A percentile compares a stretch with the other conserved stretches of the same genome.
Evolutionary conservation across 2,113 vertebrate species (phyloP).

Genomic region (Pseudorhombus dupliciocellatus): DNA sequence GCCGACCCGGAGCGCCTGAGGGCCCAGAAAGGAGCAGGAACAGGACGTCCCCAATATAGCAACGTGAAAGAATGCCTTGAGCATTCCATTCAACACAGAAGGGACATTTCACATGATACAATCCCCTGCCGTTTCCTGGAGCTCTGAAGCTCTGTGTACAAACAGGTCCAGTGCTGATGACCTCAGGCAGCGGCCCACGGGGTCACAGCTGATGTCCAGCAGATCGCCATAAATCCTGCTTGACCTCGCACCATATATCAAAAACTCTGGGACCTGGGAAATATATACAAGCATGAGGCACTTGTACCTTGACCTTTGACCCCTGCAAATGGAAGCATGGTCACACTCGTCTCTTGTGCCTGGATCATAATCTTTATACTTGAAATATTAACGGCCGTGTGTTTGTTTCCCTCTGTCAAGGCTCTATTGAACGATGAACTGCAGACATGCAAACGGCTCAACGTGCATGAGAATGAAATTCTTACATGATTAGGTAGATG

Average conservation of each 20-base stretch:
- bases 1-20: not conserved
- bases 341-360: not conserved
- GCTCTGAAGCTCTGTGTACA: conserved; percentile 56
- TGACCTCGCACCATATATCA: conserved; percentile 10
- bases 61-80: conserved; percentile 43
- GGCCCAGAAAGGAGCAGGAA: conserved; percentile 34
- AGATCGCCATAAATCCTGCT: not conserved
- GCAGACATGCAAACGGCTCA: not conserved
- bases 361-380: not conserved
- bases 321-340: not conserved
- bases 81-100: conserved; percentile 23
- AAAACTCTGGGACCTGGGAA: conserved; percentile 13
- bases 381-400: not conserved
- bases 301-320: conserved; percentile 13
- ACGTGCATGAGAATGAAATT: not conserved
- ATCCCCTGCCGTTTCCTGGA: conserved; percentile 54
- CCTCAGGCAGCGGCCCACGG: conserved; percentile 27
- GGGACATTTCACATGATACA: conserved; percentile 73
- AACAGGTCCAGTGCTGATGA: not conserved
- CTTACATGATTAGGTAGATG: not conserved
- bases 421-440: not conserved
- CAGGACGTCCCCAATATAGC: conserved; percentile 57
- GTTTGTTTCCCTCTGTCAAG: not conserved
- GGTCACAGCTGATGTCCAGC: conserved; percentile 49
- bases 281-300: conserved; percentile 14